Percentiles rank a stretch among this genome's conserved stretches.
Evolutionary conservation across 2,113 vertebrate species (phyloP).

Genomic region (Gobio gobio): DNA sequence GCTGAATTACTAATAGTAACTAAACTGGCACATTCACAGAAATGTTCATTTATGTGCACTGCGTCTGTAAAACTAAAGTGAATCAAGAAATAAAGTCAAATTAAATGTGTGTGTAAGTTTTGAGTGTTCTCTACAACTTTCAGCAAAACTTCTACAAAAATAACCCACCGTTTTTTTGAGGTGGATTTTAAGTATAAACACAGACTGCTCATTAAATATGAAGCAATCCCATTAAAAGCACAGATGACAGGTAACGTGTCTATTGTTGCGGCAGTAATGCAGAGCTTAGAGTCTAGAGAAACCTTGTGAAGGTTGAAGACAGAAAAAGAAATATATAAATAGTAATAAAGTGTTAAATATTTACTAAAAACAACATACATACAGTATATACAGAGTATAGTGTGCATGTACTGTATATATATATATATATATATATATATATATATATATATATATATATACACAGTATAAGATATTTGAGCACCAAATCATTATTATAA

Average conservation of each 20-base stretch:
- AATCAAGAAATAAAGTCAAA: not conserved
- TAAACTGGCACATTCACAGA: not conserved
- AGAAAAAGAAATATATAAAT: too few relatives aligned
- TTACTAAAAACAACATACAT: too few relatives aligned
- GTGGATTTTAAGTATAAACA: constrained; percentile 3
- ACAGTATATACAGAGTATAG: too few relatives aligned
- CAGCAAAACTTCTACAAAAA: not conserved
- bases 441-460: too few relatives aligned
- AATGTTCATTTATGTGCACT: not conserved
- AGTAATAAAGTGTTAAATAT: too few relatives aligned
- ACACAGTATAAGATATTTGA: too few relatives aligned
- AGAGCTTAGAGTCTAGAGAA: not conserved
- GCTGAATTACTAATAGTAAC: not conserved
- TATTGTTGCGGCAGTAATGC: not conserved
- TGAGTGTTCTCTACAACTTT: not conserved
- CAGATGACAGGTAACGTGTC: constrained; percentile 8
- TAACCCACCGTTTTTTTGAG: not conserved
- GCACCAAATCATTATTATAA: too few relatives aligned
- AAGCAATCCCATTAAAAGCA: constrained; percentile 10
- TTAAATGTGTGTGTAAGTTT: not conserved
- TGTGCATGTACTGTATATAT: too few relatives aligned
- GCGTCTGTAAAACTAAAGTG: not conserved
- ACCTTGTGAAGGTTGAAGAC: too few relatives aligned
- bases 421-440: too few relatives aligned
- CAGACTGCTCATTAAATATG: constrained; percentile 1